Evolutionary conservation across 2,797 vertebrate species (phyloP), one percentile per base, ranked within the genome.

Genomic region (Lagocephalus sceleratus): DNA sequence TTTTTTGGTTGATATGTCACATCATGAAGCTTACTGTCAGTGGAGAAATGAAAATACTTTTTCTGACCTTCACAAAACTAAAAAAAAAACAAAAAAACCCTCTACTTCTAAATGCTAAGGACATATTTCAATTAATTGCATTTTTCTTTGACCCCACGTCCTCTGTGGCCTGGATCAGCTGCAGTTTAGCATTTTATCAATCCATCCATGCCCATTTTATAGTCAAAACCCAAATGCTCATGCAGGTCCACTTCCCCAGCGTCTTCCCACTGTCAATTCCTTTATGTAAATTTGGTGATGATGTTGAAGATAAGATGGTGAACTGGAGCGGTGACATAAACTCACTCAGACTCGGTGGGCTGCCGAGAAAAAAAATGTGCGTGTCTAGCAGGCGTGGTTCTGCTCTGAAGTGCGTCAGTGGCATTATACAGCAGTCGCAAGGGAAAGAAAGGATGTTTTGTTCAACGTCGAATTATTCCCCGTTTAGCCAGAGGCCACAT

Each of bases 381-480:
- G 47, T 73, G 75, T 64, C 20, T 63, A 82, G 71, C 55, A 63
- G 81, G 85, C 70, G 73, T 68, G 41, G 62, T 41, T 49, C 17
- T 25, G 41, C 62, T 46, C 45, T 50, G 59, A 84, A 56, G 32
- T 62, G 54, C 75, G 74, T 89, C 78, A 86, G 39, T 48, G 51
- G 51, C 38, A 47, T 58, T 17, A 21, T 42, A 42, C 20, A 58
- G 65, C 55, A 5, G 42, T 57, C 21, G 41, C 43, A 4, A 16
- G 21, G 35, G 21, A 54, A 70, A 81, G 57, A 83, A 87, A 47
- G 71, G 51, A 19, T 0, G 8, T 75, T 82, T 87, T 89, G 85
- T 85, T 76, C 29, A 8, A 35, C 3, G 2, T 26, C 12, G 12
- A 17, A 40, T 56, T 61, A 35, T 66, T 57, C 61, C 26, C 61